phyloP scores from a whole-genome alignment of 2,113 vertebrate genomes.

The Oncorhynchus clarkii region DNA sequence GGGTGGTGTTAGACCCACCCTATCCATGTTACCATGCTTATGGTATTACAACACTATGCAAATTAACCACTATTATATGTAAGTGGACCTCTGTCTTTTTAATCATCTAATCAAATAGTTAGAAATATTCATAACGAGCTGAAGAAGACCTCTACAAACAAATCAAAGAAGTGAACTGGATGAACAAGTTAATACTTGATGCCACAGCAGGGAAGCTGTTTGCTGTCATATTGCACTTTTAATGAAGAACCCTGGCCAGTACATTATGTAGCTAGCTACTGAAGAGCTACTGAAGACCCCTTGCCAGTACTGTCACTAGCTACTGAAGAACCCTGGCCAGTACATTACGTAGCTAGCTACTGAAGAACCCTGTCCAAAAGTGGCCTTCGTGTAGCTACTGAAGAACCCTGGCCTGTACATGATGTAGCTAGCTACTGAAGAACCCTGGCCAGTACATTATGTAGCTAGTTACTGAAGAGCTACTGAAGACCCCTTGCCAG shows the following conservation, averaged over 20 bases:
- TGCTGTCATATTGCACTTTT: slow-evolving; percentile 32
- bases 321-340: no score
- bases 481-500: no score
- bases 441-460: not conserved
- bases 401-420: no score
- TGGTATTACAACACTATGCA: slow-evolving; percentile 33
- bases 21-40: slow-evolving; percentile 40
- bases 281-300: no score
- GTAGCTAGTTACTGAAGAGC: no score
- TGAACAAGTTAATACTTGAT: not conserved
- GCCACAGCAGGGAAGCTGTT: slow-evolving; percentile 1
- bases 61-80: slow-evolving; percentile 9
- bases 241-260: not conserved
- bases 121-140: slow-evolving; percentile 5
- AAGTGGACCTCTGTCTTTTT: slow-evolving; percentile 33
- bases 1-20: slow-evolving; percentile 20
- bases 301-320: no score
- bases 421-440: no score
- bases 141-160: slow-evolving; percentile 31
- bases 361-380: no score
- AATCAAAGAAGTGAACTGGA: slow-evolving; percentile 41
- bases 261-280: not conserved
- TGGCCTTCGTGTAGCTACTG: no score
- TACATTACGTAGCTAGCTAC: no score
- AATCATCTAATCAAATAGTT: slow-evolving; percentile 22